Conservation (phyloP, 2,888 invertebrate genomes). For the Endomychus coccineus region DNA sequence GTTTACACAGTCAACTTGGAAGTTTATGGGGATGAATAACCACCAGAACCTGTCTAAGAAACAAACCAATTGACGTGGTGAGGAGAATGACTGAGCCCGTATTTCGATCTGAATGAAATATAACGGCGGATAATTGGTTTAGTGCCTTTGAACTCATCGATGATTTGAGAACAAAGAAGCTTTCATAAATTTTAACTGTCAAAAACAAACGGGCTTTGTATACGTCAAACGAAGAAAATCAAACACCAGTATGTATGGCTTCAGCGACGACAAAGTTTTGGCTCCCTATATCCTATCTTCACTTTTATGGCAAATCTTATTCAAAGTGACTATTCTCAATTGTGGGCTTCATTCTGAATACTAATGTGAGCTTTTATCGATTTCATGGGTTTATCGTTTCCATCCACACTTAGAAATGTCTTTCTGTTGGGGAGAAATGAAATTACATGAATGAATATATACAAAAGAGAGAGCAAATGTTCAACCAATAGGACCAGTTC, state of each 20-base stretch:
- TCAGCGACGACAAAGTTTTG: slow-evolving; percentile 3
- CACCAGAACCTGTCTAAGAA: slow-evolving; percentile 19
- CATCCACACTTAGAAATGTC: no score
- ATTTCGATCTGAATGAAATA: slow-evolving; percentile 18
- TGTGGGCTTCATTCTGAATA: no score
- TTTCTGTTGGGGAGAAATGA: no score
- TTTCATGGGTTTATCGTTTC: no score
- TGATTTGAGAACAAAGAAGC: slow-evolving; percentile 13
- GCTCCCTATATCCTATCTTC: slow-evolving; percentile 6
- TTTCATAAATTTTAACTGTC: slow-evolving; percentile 14
- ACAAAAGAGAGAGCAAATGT: no score
- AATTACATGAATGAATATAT: no score
- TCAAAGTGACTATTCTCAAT: no score
- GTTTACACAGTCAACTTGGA: slow-evolving; percentile 20
- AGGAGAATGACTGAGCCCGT: slow-evolving; percentile 17
- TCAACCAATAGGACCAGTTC: no score
- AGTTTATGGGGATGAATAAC: slow-evolving; percentile 23
- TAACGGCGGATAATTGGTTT: slow-evolving; percentile 20
- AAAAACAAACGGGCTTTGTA: slow-evolving; percentile 3
- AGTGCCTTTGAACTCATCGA: slow-evolving; percentile 15
- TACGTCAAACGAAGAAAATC: slow-evolving; percentile 1
- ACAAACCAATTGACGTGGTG: slow-evolving; percentile 19
- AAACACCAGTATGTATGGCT: slow-evolving; percentile 5
- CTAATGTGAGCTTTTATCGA: no score
- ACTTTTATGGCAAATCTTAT: no score